Evolutionary conservation across 2,888 invertebrate genomes (phyloP).

Genomic region (Tenthredo distinguenda): DNA sequence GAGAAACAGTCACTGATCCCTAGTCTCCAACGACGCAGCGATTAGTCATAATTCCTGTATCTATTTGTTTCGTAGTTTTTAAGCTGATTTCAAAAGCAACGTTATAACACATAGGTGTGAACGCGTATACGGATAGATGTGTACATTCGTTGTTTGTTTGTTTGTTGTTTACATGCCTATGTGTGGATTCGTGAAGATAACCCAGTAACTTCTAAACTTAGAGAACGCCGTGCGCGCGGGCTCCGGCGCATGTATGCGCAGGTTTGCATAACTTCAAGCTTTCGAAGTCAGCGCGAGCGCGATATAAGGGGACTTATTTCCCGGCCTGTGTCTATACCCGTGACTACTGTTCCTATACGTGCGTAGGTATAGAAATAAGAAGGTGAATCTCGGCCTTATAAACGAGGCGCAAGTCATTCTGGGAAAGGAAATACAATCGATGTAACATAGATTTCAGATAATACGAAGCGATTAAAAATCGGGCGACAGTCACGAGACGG

Average conservation of each 20-base stretch:
- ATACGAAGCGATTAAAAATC: background rate
- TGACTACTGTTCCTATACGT: background rate
- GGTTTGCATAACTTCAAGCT: slow-evolving; percentile 63
- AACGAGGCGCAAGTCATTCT: background rate
- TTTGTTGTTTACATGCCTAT: background rate
- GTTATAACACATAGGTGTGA: background rate
- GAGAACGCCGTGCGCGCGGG: slow-evolving; percentile 44
- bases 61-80: background rate
- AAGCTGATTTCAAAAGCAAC: background rate
- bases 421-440: background rate
- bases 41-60: background rate
- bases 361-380: background rate
- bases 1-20: background rate
- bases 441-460: background rate
- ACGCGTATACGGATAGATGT: background rate
- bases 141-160: background rate
- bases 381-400: background rate
- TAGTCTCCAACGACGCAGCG: too few relatives aligned
- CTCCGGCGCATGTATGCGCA: slow-evolving; percentile 33
- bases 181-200: slow-evolving; percentile 53
- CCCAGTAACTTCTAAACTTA: slow-evolving; percentile 66
- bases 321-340: background rate
- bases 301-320: background rate
- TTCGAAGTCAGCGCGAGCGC: background rate
- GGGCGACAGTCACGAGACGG: background rate